Evolutionary conservation across 2,797 vertebrate genomes (phyloP), one percentile per base, ranked within the genome.

Genomic region (Microcaecilia unicolor): DNA sequence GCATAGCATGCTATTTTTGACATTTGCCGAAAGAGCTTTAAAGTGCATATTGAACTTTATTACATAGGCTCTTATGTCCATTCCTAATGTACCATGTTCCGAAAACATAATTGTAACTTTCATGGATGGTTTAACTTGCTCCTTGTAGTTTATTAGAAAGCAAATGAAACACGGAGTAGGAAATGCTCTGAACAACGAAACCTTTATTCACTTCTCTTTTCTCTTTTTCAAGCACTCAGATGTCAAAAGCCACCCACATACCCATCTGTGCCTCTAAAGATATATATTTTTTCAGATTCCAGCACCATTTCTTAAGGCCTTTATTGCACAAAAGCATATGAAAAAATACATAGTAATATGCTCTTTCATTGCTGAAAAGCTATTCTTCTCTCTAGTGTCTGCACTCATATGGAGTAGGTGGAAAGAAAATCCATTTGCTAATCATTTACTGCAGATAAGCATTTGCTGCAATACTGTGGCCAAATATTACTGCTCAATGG

Each of bases 401-500:
- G n/a, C 23, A 31, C 5, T 9, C 25, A 44, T 23, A 30, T 40
- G 8, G 31, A 49, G 34, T 8, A 45, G 5, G 8, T 35, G 33
- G 33, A 26, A 36, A 12, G 28, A 28, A 41, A 62, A 31, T 8
- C 31, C 24, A 34, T 15, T 53, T 55, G 19, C 11, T 49, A 11
- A 10, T 4, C 31, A 41, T 28, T 20, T 40, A 22, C 22, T 9
- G 40, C 13, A 25, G n/a, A n/a, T n/a, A n/a, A 10, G 4, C 31
- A 41, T 28, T 20, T 40, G 22, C 22, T 9, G 40, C 13, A 25
- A 32, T 28, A 38, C 34, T 18, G 5, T 28, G n/a, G n/a, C n/a
- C n/a, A 39, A 29, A 3, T 4, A 25, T 32, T 25, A 29, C 15
- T 22, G 24, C 15, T 29, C 36, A 28, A 13, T 19, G 14, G 3